Percentiles rank a stretch among this genome's conserved stretches.
These are phyloP conservation scores for Anneissia japonica DNA, from an alignment of 35 echinoderm and acorn worm species.

Conservation along the genomic window DNA sequence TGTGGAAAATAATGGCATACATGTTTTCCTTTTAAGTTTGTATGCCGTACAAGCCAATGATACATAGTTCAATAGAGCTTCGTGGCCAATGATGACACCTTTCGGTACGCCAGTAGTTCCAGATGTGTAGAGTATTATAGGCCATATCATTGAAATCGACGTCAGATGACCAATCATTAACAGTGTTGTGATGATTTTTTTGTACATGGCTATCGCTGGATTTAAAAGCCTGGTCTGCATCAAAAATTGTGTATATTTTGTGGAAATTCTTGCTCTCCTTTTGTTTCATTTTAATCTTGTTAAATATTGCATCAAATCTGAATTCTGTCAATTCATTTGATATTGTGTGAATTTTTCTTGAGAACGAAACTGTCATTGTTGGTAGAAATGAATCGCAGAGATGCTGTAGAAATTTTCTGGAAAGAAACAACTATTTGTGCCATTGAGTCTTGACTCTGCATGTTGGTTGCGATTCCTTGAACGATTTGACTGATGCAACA, in stretches of 20 bases:
- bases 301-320: slow-evolving; percentile 7
- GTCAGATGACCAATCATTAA: not conserved
- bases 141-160: not conserved
- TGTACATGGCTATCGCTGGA: not conserved
- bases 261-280: not conserved
- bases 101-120: not conserved
- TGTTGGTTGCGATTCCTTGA: not conserved
- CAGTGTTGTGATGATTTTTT: not conserved
- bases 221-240: not conserved
- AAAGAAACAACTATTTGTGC: slow-evolving; percentile 1
- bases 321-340: slow-evolving; percentile 11
- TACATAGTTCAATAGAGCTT: slow-evolving; percentile 1
- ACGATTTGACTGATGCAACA: not conserved
- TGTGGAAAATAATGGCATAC: not conserved
- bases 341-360: slow-evolving; percentile 10
- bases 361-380: not conserved
- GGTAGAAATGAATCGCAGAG: not conserved
- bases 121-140: slow-evolving; percentile 16
- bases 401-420: slow-evolving; percentile 14
- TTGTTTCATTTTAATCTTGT: not conserved
- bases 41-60: slow-evolving; percentile 2
- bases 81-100: slow-evolving; percentile 6
- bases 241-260: not conserved
- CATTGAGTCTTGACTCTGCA: slow-evolving; percentile 2
- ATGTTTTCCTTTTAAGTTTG: not conserved